A percentile compares a stretch with the other conserved stretches of the same genome.
phyloP scores from a whole-genome alignment of 2,113 vertebrate species.

The Silurus asotus region DNA sequence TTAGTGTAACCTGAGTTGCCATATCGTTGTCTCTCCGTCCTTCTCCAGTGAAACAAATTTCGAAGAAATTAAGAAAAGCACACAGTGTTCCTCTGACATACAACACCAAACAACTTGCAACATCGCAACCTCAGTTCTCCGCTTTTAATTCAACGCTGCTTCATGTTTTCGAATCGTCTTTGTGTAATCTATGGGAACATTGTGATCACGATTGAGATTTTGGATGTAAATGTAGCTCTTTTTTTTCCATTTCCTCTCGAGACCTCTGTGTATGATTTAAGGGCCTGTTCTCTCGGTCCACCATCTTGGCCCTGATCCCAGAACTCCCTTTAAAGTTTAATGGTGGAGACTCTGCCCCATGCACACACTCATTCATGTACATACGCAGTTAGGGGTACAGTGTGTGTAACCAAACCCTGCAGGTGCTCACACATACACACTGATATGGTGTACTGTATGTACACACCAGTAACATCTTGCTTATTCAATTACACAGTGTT shows the following conservation, averaged over 20 bases:
- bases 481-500: background rate
- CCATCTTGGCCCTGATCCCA: conserved; percentile 33
- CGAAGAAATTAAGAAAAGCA: background rate
- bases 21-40: conserved; percentile 29
- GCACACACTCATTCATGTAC: background rate
- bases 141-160: background rate
- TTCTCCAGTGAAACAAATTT: background rate
- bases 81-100: background rate
- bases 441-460: background rate
- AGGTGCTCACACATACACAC: background rate
- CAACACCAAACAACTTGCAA: background rate
- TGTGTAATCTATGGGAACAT: background rate
- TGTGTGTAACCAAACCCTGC: background rate
- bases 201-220: background rate
- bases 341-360: background rate
- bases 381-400: conserved; percentile 1
- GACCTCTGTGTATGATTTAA: conserved; percentile 33
- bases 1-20: conserved; percentile 31
- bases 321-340: conserved; percentile 50
- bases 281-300: conserved; percentile 8
- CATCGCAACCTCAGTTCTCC: background rate
- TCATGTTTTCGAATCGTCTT: background rate
- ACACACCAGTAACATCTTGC: conserved; percentile 43
- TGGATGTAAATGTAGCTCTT: background rate
- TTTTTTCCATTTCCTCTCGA: background rate